Evolutionary conservation across 2,888 invertebrate species (phyloP), one percentile per base, ranked within the genome.

Genomic region (Sycophila texana): DNA sequence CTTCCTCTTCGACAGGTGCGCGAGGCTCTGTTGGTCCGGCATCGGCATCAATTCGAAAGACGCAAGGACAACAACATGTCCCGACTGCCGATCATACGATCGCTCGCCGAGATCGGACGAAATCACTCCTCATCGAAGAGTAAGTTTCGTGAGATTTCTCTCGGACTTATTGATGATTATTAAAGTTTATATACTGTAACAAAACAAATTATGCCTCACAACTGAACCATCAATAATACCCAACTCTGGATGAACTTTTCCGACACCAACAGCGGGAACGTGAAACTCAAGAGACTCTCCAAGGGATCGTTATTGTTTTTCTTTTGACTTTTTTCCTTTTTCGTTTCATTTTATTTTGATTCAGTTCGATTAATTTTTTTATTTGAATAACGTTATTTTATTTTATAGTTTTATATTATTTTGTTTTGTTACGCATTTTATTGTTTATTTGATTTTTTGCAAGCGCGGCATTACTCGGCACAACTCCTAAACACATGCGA

Each of bases 121-220:
- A 98, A 97, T 91, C 97, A 98, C 91, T 98, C 98, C 71, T 96
- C 98, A 16, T 96, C 96, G 83, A 97, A 97, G 94, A 98, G 98
- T 97, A 92, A 96, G 97, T 95, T 79, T 57, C 58, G 30, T 47
- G 30, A 39, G 49, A 60, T 16, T 30, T 26, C 13, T 49, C 39
- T 39, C 7, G 4, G 39, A 51, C 49, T 76, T 63, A 58, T 68
- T 10, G 10, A 39, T 39, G 39, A 39, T 39, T 39, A 39, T 39
- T 7, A 65, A 70, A n/a, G 63, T 22, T 60, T 22, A 13, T 22
- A 63, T 63, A 65, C 68, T 74, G 72, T 81, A 81, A 81, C 79
- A 76, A 81, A 81, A 81, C 79, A 81, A 79, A 79, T 81, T 81
- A 79, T 79, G 68, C 66, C 70, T 80, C 60, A 77, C 74, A 47